Base-by-base conservation (phyloP, 2,113 vertebrate species). In the Pseudolaguvia tuberculata region DNA sequence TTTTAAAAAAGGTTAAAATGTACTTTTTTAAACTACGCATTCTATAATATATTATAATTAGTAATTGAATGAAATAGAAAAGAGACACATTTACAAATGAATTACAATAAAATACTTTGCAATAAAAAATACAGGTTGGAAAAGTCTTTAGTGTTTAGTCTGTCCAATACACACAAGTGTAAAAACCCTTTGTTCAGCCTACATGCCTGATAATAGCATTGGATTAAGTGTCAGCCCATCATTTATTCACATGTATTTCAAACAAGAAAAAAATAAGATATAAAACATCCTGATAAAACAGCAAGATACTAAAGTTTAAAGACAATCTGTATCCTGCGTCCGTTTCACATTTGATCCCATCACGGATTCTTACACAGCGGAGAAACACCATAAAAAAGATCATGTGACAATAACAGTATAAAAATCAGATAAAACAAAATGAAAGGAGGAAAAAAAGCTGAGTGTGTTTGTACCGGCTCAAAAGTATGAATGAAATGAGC, bases 341-440 rank as follows among this genome's bases (percentile, higher is more conserved):
- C 14, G 39, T 29, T 23, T 39, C 27, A 75, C 53, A 58, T 76
- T 58, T 45, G 39, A 42, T 58, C 74, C 20, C 42, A 56, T 58
- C 20, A 50, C 9, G 27, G 62, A 39, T 55, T 50, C 11, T 39
- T 7, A 48, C 11, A 55, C 51, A 68, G 55, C 27, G n/a, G 8
- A 59, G 5, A 59, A 63, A 56, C 7, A n/a, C 14, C n/a, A 27
- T 3, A 29, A 48, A 1, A 50, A 4, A 47, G 10, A 11, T 15
- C 51, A 9, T 17, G 39, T 10, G 42, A 58, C 13, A 66, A 1
- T 21, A 31, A 2, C 12, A 35, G 14, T 10, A 61, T 8, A 35
- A 48, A 47, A 45, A 45, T 12, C n/a, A 42, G 61, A 57, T 21
- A 27, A 45, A 20, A 18, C 18, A 6, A 20, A 56, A 7, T 10